Evolutionary conservation across 92 coral and sea anemone genomes (phyloP).

Genomic region (Zoanthus solanderi): DNA sequence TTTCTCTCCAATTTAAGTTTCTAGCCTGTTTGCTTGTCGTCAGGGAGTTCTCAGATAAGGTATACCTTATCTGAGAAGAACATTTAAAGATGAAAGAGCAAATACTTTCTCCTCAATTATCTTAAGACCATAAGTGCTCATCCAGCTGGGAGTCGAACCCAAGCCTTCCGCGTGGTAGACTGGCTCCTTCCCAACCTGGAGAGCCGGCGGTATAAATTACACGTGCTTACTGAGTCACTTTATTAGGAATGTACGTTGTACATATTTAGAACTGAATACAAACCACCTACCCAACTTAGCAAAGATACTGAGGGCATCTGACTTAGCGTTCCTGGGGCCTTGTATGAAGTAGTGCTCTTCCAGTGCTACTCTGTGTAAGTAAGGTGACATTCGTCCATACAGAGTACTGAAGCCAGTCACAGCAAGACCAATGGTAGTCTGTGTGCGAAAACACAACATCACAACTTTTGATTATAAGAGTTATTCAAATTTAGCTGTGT

Average conservation of each 20-base stretch:
- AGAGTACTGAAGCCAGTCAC: slow-evolving; percentile 82
- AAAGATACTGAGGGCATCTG: slow-evolving; percentile 72
- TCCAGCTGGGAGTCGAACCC: too few relatives aligned
- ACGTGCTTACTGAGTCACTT: not conserved
- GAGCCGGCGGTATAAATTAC: not conserved
- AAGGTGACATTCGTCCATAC: slow-evolving; percentile 81
- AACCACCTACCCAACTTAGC: slow-evolving; percentile 68
- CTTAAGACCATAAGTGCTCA: too few relatives aligned
- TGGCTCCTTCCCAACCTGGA: too few relatives aligned
- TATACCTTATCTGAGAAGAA: too few relatives aligned
- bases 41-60: too few relatives aligned
- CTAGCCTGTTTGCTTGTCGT: too few relatives aligned
- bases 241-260: not conserved
- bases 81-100: too few relatives aligned
- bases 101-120: too few relatives aligned
- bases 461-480: not conserved
- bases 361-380: slow-evolving; percentile 72
- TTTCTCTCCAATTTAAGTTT: too few relatives aligned
- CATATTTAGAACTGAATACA: not conserved
- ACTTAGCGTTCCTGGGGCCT: slow-evolving; percentile 66
- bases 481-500: too few relatives aligned
- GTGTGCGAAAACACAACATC: not conserved
- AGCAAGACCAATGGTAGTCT: slow-evolving; percentile 74
- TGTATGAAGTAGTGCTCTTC: slow-evolving; percentile 84
- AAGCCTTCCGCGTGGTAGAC: too few relatives aligned